Evolutionary conservation across 2,797 vertebrate genomes (phyloP).

Genomic region (Chelmon rostratus): DNA sequence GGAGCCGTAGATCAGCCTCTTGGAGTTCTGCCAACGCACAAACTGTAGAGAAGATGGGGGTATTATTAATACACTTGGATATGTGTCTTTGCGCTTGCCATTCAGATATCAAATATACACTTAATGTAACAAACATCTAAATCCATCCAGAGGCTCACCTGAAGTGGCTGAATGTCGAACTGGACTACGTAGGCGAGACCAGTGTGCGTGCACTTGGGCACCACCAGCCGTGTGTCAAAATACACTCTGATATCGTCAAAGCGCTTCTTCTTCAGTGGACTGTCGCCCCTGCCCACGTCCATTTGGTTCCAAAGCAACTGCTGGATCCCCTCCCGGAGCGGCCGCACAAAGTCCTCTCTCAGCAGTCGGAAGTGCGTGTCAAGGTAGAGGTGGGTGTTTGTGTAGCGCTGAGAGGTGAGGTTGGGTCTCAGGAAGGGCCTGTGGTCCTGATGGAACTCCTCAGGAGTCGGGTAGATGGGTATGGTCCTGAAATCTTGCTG

Average conservation of each 20-base stretch:
- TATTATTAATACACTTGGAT: background rate
- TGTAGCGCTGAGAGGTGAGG: conserved; percentile 86
- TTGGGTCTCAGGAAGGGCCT: conserved; percentile 92
- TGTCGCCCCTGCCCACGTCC: conserved; percentile 57
- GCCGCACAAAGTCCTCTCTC: conserved; percentile 94
- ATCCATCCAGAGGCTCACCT: conserved; percentile 72
- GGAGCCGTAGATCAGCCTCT: conserved; percentile 93
- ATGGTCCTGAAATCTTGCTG: conserved; percentile 86
- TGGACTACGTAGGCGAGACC: conserved; percentile 90
- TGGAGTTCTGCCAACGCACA: conserved; percentile 95
- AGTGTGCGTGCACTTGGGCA: conserved; percentile 85
- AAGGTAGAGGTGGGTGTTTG: conserved; percentile 88
- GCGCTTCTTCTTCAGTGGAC: conserved; percentile 79
- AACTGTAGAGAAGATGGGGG: conserved; percentile 72
- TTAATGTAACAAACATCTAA: background rate
- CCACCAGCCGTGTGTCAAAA: conserved; percentile 86
- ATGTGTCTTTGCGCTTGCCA: background rate
- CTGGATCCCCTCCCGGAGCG: conserved; percentile 92
- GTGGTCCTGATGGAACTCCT: conserved; percentile 87
- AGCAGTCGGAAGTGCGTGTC: conserved; percentile 96
- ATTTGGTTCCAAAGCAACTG: conserved; percentile 84
- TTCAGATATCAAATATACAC: background rate
- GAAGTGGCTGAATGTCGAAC: conserved; percentile 88
- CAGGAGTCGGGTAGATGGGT: conserved; percentile 90
- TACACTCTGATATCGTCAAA: conserved; percentile 94